Percentiles rank a stretch among this genome's conserved stretches.
Conservation (phyloP, 2,888 invertebrate genomes). For the Harpalus rubripes region DNA sequence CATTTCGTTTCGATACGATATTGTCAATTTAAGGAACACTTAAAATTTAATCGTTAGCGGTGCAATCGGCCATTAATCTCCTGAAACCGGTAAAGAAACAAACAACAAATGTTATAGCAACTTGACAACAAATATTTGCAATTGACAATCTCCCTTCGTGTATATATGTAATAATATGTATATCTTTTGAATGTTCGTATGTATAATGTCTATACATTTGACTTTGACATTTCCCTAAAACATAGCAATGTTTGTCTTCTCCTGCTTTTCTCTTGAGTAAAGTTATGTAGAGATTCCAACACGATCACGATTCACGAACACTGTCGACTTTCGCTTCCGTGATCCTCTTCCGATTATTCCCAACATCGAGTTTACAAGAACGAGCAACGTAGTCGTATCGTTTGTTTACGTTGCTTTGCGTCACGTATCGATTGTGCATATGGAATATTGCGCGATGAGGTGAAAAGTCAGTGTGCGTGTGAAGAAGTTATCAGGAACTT, state of each 20-base stretch:
- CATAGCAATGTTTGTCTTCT: too few species aligned
- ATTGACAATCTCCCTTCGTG: too few species aligned
- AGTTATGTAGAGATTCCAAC: background rate
- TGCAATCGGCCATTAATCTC: too few species aligned
- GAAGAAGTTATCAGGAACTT: conserved; percentile 66
- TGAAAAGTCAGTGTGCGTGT: conserved; percentile 58
- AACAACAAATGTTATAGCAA: too few species aligned
- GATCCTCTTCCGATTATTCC: conserved; percentile 11
- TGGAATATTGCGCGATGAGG: conserved; percentile 60
- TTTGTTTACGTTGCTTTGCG: conserved; percentile 6
- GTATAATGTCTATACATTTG: too few species aligned
- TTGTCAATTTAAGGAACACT: too few species aligned
- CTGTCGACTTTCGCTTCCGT: background rate
- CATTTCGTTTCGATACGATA: too few species aligned
- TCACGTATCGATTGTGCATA: conserved; percentile 60
- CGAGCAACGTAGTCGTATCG: conserved; percentile 7
- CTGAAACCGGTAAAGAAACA: background rate
- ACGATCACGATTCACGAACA: background rate
- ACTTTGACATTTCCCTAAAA: too few species aligned
- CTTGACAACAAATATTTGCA: too few species aligned
- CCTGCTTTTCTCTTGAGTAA: background rate
- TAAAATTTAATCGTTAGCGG: too few species aligned
- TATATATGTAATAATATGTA: too few species aligned
- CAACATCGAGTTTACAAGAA: conserved; percentile 28
- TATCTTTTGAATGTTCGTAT: too few species aligned